Conservation (phyloP, 2,888 invertebrate genomes). For the Heterodera filipjevi region DNA sequence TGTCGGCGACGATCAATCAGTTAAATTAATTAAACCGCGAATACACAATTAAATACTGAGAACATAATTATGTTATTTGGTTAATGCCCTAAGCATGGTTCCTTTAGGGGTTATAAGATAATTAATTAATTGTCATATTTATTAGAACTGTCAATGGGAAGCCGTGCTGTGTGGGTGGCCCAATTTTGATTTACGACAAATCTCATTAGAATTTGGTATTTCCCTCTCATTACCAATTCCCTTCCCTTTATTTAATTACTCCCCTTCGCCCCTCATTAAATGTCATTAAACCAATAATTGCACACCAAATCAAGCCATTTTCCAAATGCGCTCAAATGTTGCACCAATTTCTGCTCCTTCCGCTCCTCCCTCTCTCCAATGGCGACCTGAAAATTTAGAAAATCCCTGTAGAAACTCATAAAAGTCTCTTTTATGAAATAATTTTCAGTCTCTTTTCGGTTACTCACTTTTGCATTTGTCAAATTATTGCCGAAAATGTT, state of each 20-base stretch:
- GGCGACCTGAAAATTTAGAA: not conserved
- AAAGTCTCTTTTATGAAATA: not conserved
- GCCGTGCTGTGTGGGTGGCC: too few relatives aligned
- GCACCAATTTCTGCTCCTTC: constrained; percentile 47
- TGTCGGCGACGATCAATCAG: too few relatives aligned
- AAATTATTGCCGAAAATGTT: not conserved
- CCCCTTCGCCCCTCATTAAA: not conserved
- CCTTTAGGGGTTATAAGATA: too few relatives aligned
- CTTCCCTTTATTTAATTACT: not conserved
- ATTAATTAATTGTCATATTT: too few relatives aligned
- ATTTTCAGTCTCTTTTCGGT: not conserved
- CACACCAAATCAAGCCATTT: constrained; percentile 53
- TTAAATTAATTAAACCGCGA: too few relatives aligned
- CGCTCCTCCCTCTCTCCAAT: constrained; percentile 10
- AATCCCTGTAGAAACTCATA: too few relatives aligned
- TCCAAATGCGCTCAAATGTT: constrained; percentile 54
- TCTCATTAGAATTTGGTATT: too few relatives aligned
- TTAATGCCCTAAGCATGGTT: too few relatives aligned
- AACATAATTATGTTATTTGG: too few relatives aligned
- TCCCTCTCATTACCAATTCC: not conserved
- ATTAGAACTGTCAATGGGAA: too few relatives aligned
- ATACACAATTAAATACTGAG: too few relatives aligned
- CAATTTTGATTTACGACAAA: too few relatives aligned
- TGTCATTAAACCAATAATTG: not conserved
- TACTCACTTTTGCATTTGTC: not conserved